Evolutionary conservation across 2,797 vertebrate species (phyloP), one percentile per base, ranked within the genome.

Genomic region (Notamacropus eugenii): DNA sequence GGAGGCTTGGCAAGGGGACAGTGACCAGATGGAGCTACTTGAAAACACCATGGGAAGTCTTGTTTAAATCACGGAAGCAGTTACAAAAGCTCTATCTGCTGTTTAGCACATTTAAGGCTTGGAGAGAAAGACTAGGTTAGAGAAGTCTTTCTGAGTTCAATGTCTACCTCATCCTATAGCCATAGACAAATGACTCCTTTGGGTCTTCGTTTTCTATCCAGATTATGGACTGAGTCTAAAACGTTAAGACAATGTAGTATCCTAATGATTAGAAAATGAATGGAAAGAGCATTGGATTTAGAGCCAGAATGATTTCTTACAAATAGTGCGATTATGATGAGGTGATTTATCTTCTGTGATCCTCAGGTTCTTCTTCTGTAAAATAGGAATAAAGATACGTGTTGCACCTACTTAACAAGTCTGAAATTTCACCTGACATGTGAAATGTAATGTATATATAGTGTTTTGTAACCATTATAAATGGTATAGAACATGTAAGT

Each of bases 21-120:
- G 55, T 31, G 55, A 40, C 57, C 94, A 93, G 95, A 82, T 52
- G 93, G 91, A 91, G 67, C 94, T 91, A 31, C 90, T 91, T 91
- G 28, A 91, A 34, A 91, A 59, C 1, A 14, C 54, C 22, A 50
- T 29, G 12, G 87, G 96, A 40, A 91, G 29, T 34, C 82, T 90
- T 59, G 90, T 34, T 74, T 31, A 62, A 50, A 92, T 59, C 92
- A 29, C 52, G 62, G 55, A 87, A 90, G 74, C 50, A 28, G 28
- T 91, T 91, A 0, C 0, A 22, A 58, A 54, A 94, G 14, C 13
- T 67, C 12, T 11, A 87, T 87, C 40, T 54, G 5, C 0, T 16
- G 10, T 2, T 93, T 92, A 90, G 9, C 40, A 46, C n/a, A 55
- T n/a, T 3, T 52, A 22, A 46, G 0, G 92, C 58, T 11, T 29